Base-by-base conservation (phyloP, 2,888 invertebrate species). In the Mesorhabditis sp. region DNA sequence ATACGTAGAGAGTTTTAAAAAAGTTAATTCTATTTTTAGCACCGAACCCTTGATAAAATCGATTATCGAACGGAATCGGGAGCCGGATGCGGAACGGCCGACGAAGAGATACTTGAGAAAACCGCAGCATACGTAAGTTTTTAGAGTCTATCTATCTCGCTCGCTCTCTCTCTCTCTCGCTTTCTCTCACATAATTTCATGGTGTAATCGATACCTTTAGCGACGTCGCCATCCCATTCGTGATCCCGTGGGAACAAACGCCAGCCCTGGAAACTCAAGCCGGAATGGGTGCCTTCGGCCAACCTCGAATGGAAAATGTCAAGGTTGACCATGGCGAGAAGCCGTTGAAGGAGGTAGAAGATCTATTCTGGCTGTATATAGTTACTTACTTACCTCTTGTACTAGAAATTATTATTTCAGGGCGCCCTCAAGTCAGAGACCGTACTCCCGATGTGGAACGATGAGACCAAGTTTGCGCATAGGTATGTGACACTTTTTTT, bases 271-370 rank as follows among this genome's bases (percentile, higher is more conserved):
- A 75, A 4, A 76, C 78, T 7, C 78, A 78, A 67, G 78, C 3
- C 67, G 80, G 82, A 62, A 83, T 83, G 83, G 80, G 83, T 5
- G 83, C 83, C 6, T 83, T 83, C 45, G 82, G 83, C 5, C 74
- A 74, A 58, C 72, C 71, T 5, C 69, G 79, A 45, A 74, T 75
- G 43, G 75, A 78, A 3, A 76, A 80, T 61, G 65, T 71, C 4
- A 74, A 71, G 43, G 69, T 80, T 3, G 72, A 78, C 63, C 73
- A 74, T 28, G 78, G 78, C 43, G 74, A 58, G 6, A 75, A 75
- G 45, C 74, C 73, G 61, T 65, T 78, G 10, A 69, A 67, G 15
- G 74, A 76, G 70, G 75, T 75, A 41, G 3, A 50, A 4, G 10
- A 67, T 13, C 63, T 41, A 4, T 10, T 65, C 28, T 43, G 61